These are phyloP conservation scores for Dastarcus helophoroides DNA, from an alignment of 2,888 invertebrate species.

Conservation along the genomic window DNA sequence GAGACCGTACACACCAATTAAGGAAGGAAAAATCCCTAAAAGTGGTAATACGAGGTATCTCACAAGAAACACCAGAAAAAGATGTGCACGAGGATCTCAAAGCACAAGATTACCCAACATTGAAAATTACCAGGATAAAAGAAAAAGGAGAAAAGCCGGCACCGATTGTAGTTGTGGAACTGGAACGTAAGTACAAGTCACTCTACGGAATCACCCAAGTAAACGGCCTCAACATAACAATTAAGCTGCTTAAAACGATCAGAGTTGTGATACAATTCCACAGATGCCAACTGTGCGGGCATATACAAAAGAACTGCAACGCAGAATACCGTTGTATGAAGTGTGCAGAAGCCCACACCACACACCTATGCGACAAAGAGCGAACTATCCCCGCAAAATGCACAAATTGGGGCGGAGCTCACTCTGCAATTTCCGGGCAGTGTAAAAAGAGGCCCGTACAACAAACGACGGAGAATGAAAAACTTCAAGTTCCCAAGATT, in stretches of 20 bases:
- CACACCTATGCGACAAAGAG: conserved; percentile 29
- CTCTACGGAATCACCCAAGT: conserved; percentile 9
- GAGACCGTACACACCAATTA: conserved; percentile 30
- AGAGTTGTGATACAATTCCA: conserved; percentile 30
- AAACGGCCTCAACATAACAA: conserved; percentile 17
- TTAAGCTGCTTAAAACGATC: conserved; percentile 32
- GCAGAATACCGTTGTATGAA: conserved; percentile 34
- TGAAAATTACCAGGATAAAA: conserved; percentile 32
- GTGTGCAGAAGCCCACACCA: conserved; percentile 34
- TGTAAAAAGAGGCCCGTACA: conserved; percentile 19
- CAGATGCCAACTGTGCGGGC: conserved; percentile 39
- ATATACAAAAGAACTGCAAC: conserved; percentile 35
- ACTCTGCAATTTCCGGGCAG: conserved; percentile 32
- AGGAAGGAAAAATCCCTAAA: conserved; percentile 32
- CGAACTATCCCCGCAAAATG: conserved; percentile 28
- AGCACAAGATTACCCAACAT: conserved; percentile 27
- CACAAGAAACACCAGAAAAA: conserved; percentile 23
- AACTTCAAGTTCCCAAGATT: too few relatives aligned
- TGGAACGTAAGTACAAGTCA: conserved; percentile 18
- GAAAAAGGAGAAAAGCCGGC: conserved; percentile 20
- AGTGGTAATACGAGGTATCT: conserved; percentile 33
- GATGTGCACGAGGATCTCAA: conserved; percentile 24
- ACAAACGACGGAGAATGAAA: not conserved
- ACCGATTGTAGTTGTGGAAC: conserved; percentile 21
- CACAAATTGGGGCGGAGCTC: conserved; percentile 32